Conservation (phyloP, 2,113 vertebrate species). For the Anser cygnoides region DNA sequence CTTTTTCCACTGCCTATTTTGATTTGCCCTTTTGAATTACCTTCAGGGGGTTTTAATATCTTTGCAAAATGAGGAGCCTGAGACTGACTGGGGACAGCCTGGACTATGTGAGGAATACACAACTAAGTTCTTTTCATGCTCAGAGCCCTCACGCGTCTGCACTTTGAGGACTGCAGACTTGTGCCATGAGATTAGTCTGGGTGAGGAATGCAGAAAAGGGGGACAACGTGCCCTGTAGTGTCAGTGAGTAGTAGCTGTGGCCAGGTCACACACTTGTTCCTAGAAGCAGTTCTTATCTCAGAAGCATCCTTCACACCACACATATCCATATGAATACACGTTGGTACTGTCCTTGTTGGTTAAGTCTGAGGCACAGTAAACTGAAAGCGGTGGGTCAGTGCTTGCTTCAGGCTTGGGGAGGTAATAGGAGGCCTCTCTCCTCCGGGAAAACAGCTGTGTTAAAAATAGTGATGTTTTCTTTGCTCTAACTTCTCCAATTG, state of each 20-base stretch:
- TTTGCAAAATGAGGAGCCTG: not conserved
- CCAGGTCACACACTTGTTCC: not conserved
- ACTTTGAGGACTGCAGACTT: not conserved
- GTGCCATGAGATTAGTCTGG: not conserved
- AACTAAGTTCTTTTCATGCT: not conserved
- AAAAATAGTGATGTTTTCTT: not conserved
- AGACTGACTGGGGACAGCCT: not conserved
- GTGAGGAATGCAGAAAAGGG: not conserved
- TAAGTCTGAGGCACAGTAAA: not conserved
- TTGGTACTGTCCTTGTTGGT: not conserved
- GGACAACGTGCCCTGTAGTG: not conserved
- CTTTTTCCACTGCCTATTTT: not conserved
- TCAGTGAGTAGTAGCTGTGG: not conserved
- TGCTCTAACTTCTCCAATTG: not conserved
- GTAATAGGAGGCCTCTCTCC: not conserved
- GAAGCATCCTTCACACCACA: not conserved
- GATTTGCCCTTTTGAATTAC: constrained; percentile 17
- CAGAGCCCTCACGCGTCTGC: not conserved
- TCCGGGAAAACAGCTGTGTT: not conserved
- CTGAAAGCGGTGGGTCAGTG: not conserved
- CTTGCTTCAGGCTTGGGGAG: not conserved
- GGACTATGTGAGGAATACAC: not conserved
- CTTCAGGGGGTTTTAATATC: not conserved
- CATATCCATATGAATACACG: not conserved
- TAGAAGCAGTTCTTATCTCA: not conserved